phyloP scores from a whole-genome alignment of 2,797 vertebrate genomes.

The Etheostoma nigrum region DNA sequence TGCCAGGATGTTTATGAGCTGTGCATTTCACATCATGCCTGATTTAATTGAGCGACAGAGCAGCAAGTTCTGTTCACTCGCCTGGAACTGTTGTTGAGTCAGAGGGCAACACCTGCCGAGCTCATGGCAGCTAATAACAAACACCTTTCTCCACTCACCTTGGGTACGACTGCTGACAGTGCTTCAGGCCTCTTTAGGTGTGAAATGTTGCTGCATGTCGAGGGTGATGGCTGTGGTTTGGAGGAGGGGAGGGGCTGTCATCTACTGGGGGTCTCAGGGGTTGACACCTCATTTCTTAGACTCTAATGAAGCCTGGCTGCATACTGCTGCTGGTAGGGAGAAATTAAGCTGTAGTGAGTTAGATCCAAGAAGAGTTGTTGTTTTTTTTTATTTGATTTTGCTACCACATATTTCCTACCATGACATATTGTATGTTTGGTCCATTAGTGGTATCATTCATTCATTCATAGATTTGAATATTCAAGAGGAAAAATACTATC shows the following conservation, averaged over 20 bases:
- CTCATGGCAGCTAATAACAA: not conserved
- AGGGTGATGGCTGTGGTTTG: constrained; percentile 40
- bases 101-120: constrained; percentile 43
- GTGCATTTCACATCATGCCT: constrained; percentile 22
- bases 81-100: constrained; percentile 18
- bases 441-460: not conserved
- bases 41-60: constrained; percentile 28
- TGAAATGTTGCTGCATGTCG: constrained; percentile 28
- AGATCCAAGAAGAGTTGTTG: not conserved
- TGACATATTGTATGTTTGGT: not conserved
- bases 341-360: constrained; percentile 1
- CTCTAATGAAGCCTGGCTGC: constrained; percentile 40
- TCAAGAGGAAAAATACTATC: not conserved
- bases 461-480: not conserved
- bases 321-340: constrained; percentile 5
- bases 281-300: constrained; percentile 58
- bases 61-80: constrained; percentile 19
- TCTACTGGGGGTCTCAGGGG: constrained; percentile 52
- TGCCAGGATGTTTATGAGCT: constrained; percentile 32
- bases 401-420: not conserved
- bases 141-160: constrained; percentile 44
- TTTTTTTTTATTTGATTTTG: not conserved
- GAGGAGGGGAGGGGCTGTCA: constrained; percentile 24
- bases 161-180: constrained; percentile 24
- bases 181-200: constrained; percentile 23